Base-by-base conservation (phyloP, 2,888 invertebrate genomes). In the Caenorhabditis angaria region DNA sequence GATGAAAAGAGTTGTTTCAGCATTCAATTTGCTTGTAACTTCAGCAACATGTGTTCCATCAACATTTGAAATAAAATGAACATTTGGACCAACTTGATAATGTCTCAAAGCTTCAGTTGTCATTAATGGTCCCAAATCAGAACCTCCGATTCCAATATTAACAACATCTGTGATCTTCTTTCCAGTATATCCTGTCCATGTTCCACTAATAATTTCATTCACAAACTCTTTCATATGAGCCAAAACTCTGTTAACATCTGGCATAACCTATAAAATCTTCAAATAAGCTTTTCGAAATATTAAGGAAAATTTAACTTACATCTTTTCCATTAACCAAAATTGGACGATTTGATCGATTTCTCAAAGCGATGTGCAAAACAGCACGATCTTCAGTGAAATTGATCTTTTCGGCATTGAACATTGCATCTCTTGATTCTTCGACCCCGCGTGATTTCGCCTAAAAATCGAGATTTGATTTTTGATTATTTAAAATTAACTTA, bases 61-160 rank as follows among this genome's bases (percentile, higher is more conserved):
- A 85, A 99, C 95, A 88, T 99, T 99, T 1, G 97, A 97, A 0
- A 99, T 96, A 89, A 99, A 99, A 89, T 99, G 96, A 57, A 92
- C 91, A 81, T 92, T 92, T 3, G 96, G 92, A 0, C 95, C 95
- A 35, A 80, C 60, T 82, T 92, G 93, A 87, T 93, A 96, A 18
- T 94, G 93, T 86, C 95, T 94, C 62, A 99, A 90, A 0, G 97
- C 96, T 90, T 99, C 99, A 0, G 97, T 97, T 53, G 97, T 99
- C 70, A 66, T 72, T 5, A 54, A 61, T 83, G 88, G 87, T 87
- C 91, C 92, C 88, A 99, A 91, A 90, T 99, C 99, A 0, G 97
- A 99, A 47, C 99, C 99, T 35, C 99, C 99, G 87, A 99, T 99
- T 70, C 99, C 99, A 89, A 99, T 99, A 89, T 99, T 99, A 70